A percentile compares a stretch with the other conserved stretches of the same genome.
phyloP scores from a whole-genome alignment of 2,113 vertebrate genomes.

The Triplophysa tibetana region DNA sequence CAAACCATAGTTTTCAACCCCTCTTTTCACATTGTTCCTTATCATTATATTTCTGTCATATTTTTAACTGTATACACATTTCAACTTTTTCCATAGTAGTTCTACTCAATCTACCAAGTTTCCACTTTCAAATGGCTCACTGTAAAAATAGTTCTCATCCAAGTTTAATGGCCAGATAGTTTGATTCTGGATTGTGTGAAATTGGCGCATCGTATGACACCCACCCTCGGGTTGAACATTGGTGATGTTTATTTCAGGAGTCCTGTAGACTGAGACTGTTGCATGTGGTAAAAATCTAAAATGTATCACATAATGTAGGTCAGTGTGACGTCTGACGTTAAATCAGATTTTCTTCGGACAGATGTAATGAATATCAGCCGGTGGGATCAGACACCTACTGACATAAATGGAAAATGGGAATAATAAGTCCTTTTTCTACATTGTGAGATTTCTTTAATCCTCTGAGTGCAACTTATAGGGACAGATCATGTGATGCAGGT shows the following conservation, averaged over 20 bases:
- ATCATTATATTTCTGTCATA: too few relatives aligned
- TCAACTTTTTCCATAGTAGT: too few relatives aligned
- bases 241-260: not conserved
- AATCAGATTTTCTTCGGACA: not conserved
- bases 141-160: not conserved
- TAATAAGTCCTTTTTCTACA: not conserved
- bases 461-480: not conserved
- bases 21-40: not conserved
- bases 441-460: slow-evolving; percentile 2
- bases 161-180: not conserved
- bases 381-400: slow-evolving; percentile 4
- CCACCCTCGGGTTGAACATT: not conserved
- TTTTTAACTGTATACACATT: too few relatives aligned
- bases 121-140: not conserved
- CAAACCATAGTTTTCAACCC: too few relatives aligned
- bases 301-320: slow-evolving; percentile 40
- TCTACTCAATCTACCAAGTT: too few relatives aligned
- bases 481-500: not conserved
- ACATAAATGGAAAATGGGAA: not conserved
- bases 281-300: slow-evolving; percentile 1
- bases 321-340: slow-evolving; percentile 27
- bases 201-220: not conserved
- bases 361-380: not conserved
- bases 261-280: slow-evolving; percentile 1
- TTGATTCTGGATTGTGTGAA: slow-evolving; percentile 9